A percentile compares a stretch with the other conserved stretches of the same genome.
phyloP scores from a whole-genome alignment of 2,797 vertebrate species.

The Lacerta agilis region DNA sequence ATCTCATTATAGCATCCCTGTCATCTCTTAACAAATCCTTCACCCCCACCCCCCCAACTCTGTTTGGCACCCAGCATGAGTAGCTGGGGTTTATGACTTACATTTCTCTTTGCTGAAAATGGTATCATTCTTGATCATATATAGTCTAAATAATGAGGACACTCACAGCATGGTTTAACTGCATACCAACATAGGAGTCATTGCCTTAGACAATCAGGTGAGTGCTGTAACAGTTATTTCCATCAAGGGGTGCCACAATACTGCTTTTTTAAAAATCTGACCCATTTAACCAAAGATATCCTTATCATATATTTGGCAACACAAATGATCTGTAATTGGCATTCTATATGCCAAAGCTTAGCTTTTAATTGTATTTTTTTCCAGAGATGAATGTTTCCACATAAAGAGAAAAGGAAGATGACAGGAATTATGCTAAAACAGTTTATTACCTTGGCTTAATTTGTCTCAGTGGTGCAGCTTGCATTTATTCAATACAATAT shows the following conservation, averaged over 20 bases:
- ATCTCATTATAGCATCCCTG: background rate
- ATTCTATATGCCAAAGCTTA: slow-evolving; percentile 2
- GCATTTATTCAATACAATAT: slow-evolving; percentile 66
- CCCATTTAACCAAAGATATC: slow-evolving; percentile 19
- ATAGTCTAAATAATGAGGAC: slow-evolving; percentile 14
- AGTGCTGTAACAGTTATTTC: background rate
- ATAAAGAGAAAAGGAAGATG: slow-evolving; percentile 25
- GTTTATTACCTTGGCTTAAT: slow-evolving; percentile 47
- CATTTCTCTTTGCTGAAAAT: background rate
- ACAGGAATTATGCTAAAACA: slow-evolving; percentile 51
- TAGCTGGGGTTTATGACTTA: background rate
- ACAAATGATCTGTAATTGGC: background rate
- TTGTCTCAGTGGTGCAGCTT: slow-evolving; percentile 43
- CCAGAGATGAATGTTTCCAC: slow-evolving; percentile 38
- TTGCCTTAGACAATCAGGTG: background rate
- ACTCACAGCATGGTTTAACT: background rate
- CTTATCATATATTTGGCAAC: slow-evolving; percentile 33
- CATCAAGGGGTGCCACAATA: slow-evolving; percentile 23
- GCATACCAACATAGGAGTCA: background rate
- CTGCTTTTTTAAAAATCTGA: slow-evolving; percentile 45
- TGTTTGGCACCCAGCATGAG: background rate
- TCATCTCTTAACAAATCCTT: background rate
- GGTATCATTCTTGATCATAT: background rate
- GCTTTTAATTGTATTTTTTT: slow-evolving; percentile 38
- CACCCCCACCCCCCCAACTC: background rate